Evolutionary conservation across 2,797 vertebrate species (phyloP), one percentile per base, ranked within the genome.

Genomic region (Platalea minor): DNA sequence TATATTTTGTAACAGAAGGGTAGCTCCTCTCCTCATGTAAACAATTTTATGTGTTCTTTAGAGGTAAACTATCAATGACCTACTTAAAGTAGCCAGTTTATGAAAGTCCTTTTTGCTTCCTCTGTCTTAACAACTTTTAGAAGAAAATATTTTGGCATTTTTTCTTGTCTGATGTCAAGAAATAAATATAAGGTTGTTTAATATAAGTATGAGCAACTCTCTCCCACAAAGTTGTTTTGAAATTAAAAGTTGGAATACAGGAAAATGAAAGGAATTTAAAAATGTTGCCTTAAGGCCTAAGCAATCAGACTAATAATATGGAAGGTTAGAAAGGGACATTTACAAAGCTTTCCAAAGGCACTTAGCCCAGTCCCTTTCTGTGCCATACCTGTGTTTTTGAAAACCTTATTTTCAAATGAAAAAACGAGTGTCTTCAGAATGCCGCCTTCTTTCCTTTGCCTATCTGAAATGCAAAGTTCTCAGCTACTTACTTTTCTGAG

Each of bases 181-280:
- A 82, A 76, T 72, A 92, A 94, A 88, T 33, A 54, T 1, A 33
- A 73, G 11, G 18, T 35, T 82, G 35, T 63, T 93, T 76, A 88
- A 93, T 73, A 1, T 51, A 83, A 85, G 15, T 56, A 90, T 45
- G 67, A 91, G 56, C 72, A 91, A 87, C 73, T 69, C 17, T 76
- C 64, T 86, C 65, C 59, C 82, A 85, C 67, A 57, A 70, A 88
- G 54, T 23, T 77, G 59, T 95, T 96, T 88, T 90, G 83, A 91
- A 95, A 95, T 93, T 65, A 95, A 87, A 91, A 94, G 59, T 28
- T 90, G 60, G 88, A 87, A 76, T 82, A 91, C n/a, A 64, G 20
- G 15, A 88, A 80, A 93, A 96, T 73, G 91, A 95, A 93, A 96
- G 74, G 94, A 96, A 95, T 95, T 96, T 91, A 1, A 81, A 94